phyloP scores from a whole-genome alignment of 2,888 invertebrate genomes.

The Euzetes globulus region DNA sequence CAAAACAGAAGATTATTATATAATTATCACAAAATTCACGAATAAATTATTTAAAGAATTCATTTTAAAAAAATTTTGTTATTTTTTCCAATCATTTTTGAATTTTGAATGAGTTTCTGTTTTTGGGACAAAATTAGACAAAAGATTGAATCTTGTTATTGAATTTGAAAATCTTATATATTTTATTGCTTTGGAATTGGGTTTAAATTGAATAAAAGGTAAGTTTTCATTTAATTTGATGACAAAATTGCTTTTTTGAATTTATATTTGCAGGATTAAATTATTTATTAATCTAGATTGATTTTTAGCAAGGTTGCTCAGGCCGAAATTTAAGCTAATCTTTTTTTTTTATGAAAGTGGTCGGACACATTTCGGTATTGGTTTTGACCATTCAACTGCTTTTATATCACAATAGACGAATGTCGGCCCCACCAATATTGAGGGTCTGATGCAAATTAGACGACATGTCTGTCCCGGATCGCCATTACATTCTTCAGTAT shows the following conservation, averaged over 20 bases:
- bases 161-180: too few relatives aligned
- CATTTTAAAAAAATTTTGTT: background rate
- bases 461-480: background rate
- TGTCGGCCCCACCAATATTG: background rate
- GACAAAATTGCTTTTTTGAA: too few relatives aligned
- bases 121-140: too few relatives aligned
- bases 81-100: background rate
- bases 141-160: too few relatives aligned
- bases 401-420: background rate
- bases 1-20: constrained; percentile 3
- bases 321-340: too few relatives aligned
- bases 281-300: too few relatives aligned
- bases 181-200: too few relatives aligned
- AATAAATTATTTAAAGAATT: constrained; percentile 26
- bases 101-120: background rate
- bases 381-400: background rate
- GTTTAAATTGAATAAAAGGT: too few relatives aligned
- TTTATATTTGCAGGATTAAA: too few relatives aligned
- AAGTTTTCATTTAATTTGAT: too few relatives aligned
- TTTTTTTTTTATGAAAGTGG: too few relatives aligned
- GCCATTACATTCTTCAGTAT: background rate
- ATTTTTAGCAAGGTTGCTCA: too few relatives aligned
- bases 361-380: background rate
- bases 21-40: constrained; percentile 7
- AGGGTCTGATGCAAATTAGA: background rate